Evolutionary conservation across 2,113 vertebrate genomes (phyloP), one percentile per base, ranked within the genome.

Genomic region (Thryonomys swinderianus): DNA sequence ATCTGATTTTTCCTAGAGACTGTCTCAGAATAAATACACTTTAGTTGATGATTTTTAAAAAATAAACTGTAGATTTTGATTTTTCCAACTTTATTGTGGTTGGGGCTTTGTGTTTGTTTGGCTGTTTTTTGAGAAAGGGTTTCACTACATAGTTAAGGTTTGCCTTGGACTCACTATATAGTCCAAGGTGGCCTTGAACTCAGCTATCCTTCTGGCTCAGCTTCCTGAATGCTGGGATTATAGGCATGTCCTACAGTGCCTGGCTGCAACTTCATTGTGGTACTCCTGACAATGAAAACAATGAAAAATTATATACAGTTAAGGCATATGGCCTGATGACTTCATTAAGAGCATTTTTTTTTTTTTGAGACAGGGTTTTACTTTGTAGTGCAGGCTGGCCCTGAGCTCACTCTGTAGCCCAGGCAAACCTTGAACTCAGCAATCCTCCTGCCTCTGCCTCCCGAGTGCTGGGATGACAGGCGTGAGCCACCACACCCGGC

Each of bases 1-100:
- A 37, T 17, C 55, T 96, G 7, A 7, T 76, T 30, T 81, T 84
- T 95, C 82, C 71, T 69, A 64, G 67, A 93, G 53, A 93, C 8
- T 42, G 34, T 74, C 40, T 89, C n/a, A n/a, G n/a, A 90, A 82
- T 67, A 57, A 89, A 67, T 16, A 14, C 5, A 90, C 57, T 79
- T 91, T 66, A 62, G 90, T 13, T 62, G 37, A 82, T 81, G 9
- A 69, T 82, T 69, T 83, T 27, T 67, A 42, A 25, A 34, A 53
- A 84, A 42, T 42, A 34, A 53, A 84, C 17, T 30, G 67, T 13
- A 62, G 69, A 25, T 69, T 88, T 71, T 83, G 42, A 40, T 79
- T 91, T 57, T 61, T 45, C 4, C 18, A 92, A 27, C 9, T 53
- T 78, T 40, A 37, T 9, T 62, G 55, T 48, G 30, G 25, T 48